A percentile compares a stretch with the other conserved stretches of the same genome.
Conservation (phyloP, 2,113 vertebrate genomes). For the Alligator sinensis region DNA sequence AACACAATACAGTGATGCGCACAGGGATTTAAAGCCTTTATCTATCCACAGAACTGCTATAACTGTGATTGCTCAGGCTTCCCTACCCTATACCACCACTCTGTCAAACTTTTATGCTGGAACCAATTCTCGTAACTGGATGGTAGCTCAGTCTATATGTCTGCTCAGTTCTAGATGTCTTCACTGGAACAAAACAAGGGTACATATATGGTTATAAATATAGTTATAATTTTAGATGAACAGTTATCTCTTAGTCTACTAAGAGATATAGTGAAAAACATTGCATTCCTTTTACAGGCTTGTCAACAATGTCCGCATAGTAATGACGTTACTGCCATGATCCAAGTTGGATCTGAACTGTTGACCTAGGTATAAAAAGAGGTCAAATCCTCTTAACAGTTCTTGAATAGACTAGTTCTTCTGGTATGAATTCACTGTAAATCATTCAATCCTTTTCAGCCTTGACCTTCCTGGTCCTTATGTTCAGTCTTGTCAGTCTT, state of each 20-base stretch:
- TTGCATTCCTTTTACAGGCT: fast-evolving
- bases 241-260: background rate
- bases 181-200: background rate
- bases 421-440: background rate
- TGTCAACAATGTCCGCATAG: background rate
- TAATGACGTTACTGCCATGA: background rate
- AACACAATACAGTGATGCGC: background rate
- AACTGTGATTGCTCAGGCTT: background rate
- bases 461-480: background rate
- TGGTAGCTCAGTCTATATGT: background rate
- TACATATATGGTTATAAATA: background rate
- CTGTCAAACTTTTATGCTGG: background rate
- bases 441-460: background rate
- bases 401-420: background rate
- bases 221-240: background rate
- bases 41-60: background rate
- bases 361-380: background rate
- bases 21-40: background rate
- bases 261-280: background rate
- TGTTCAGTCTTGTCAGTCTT: background rate
- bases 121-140: background rate
- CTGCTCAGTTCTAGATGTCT: background rate
- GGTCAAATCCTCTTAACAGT: background rate
- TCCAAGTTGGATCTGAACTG: background rate
- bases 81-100: background rate